phyloP scores from a whole-genome alignment of 2,888 invertebrate genomes.

The Polyommatus icarus region DNA sequence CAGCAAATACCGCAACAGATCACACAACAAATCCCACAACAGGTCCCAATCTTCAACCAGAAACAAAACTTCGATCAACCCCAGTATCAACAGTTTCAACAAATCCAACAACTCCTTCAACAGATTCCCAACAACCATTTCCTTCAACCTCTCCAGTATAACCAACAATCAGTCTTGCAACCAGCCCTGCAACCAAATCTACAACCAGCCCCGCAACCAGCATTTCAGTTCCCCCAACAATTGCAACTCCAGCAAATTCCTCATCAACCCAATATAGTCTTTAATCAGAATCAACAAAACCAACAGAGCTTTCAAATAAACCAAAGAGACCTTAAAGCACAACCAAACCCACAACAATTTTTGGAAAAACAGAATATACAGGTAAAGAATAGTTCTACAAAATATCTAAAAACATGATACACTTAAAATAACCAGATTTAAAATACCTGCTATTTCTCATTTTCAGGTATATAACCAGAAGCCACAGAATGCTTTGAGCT shows the following conservation, averaged over 20 bases:
- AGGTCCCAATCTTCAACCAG: constrained; percentile 24
- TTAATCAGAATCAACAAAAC: constrained; percentile 36
- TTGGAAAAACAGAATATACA: constrained; percentile 43
- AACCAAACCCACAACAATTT: constrained; percentile 36
- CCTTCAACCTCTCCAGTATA: constrained; percentile 34
- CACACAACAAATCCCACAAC: constrained; percentile 41
- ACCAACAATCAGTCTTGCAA: constrained; percentile 38
- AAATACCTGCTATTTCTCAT: not conserved
- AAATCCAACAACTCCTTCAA: constrained; percentile 37
- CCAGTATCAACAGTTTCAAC: constrained; percentile 37
- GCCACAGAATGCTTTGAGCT: constrained; percentile 61
- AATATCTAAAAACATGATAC: not conserved
- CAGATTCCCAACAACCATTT: constrained; percentile 33
- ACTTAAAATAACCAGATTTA: no score
- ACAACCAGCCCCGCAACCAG: constrained; percentile 36
- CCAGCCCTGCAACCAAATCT: constrained; percentile 37
- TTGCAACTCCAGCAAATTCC: constrained; percentile 15
- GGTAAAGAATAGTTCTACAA: constrained; percentile 32
- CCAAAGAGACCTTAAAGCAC: constrained; percentile 38
- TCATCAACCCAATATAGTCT: constrained; percentile 38
- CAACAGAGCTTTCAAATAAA: constrained; percentile 40
- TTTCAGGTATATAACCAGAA: constrained; percentile 57
- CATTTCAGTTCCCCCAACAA: constrained; percentile 33
- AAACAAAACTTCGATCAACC: constrained; percentile 38
- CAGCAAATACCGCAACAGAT: constrained; percentile 41